Conservation (phyloP, 2,113 vertebrate genomes). For the Genyomyrus donnyi region DNA sequence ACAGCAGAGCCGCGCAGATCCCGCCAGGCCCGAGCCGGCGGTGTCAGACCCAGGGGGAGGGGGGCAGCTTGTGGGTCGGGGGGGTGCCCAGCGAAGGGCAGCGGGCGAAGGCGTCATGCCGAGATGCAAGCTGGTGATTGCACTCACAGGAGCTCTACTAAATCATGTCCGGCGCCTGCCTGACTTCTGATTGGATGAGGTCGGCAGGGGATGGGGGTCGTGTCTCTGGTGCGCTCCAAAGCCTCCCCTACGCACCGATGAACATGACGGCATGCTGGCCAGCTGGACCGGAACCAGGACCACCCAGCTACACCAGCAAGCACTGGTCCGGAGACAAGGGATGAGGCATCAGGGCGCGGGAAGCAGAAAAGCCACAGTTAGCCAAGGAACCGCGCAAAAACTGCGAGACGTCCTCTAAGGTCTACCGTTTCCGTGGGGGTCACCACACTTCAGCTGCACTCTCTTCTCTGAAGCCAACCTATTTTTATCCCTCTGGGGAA, state of each 20-base stretch:
- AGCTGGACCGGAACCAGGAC: background rate
- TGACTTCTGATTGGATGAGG: constrained; percentile 10
- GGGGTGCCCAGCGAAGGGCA: background rate
- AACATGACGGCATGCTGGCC: background rate
- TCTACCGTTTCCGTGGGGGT: background rate
- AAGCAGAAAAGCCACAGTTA: background rate
- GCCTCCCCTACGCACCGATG: background rate
- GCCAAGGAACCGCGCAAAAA: background rate
- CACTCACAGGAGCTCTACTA: background rate
- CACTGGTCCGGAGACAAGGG: background rate
- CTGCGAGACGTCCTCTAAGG: background rate
- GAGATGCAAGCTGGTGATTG: constrained; percentile 7
- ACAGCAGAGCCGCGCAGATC: background rate
- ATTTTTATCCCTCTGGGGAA: background rate
- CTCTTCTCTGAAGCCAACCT: background rate
- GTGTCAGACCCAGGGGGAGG: background rate
- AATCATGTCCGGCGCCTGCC: constrained; percentile 17
- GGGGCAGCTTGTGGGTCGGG: background rate
- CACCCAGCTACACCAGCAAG: background rate
- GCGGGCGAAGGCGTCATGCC: background rate
- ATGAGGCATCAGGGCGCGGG: background rate
- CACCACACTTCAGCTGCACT: background rate
- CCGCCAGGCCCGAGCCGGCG: background rate
- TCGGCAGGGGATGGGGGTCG: background rate
- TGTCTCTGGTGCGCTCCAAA: background rate